These are phyloP conservation scores for Oreochromis niloticus DNA, from an alignment of 2,113 vertebrate genomes.

Conservation along the genomic window DNA sequence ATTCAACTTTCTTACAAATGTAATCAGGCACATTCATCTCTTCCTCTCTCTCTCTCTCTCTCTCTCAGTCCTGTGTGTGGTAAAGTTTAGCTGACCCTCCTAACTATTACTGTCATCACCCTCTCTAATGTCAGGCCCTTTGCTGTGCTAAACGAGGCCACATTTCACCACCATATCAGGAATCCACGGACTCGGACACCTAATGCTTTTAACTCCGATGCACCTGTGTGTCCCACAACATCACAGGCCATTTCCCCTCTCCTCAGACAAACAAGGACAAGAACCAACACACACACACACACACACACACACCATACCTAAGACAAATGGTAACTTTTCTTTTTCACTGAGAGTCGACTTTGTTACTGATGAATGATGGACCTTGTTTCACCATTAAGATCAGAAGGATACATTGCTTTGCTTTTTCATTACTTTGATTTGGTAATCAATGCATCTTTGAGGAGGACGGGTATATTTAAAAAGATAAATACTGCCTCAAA, in stretches of 20 bases:
- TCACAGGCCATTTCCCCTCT: constrained; percentile 54
- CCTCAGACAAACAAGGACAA: constrained; percentile 44
- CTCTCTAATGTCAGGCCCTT: constrained; percentile 69
- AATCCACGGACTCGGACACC: not conserved
- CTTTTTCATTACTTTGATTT: not conserved
- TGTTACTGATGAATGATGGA: constrained; percentile 7
- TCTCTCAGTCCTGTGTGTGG: constrained; percentile 28
- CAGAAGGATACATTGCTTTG: not conserved
- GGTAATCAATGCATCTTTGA: not conserved
- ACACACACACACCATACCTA: not conserved
- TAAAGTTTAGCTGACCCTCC: constrained; percentile 26
- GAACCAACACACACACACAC: not conserved
- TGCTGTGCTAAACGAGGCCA: constrained; percentile 55
- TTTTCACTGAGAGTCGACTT: not conserved
- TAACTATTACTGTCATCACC: constrained; percentile 77
- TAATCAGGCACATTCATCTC: not conserved
- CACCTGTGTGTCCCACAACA: constrained; percentile 70
- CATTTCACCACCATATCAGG: constrained; percentile 62
- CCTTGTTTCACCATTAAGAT: not conserved
- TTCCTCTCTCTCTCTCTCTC: not conserved
- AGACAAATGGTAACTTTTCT: constrained; percentile 34
- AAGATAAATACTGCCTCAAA: not conserved
- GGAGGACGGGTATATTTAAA: not conserved
- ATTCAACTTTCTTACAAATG: not conserved
- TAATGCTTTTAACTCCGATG: constrained; percentile 48